Conservation (phyloP, 2,113 vertebrate genomes). For the Poicephalus gulielmi region DNA sequence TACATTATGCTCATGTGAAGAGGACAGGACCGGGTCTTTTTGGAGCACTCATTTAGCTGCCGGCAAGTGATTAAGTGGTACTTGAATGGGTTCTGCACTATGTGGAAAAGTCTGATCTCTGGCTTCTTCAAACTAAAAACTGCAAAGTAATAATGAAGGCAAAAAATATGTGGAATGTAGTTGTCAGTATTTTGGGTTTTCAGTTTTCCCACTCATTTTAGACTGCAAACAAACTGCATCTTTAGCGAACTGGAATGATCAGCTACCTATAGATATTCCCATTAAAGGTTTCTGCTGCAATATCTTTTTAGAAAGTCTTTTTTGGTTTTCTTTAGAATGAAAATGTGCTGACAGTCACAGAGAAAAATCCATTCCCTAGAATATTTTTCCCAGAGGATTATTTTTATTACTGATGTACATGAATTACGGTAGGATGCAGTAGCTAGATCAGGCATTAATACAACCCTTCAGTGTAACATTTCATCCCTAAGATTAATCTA, state of each 20-base stretch:
- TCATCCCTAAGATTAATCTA: conserved; percentile 44
- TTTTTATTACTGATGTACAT: conserved; percentile 40
- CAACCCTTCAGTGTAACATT: conserved; percentile 25
- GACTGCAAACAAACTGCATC: not conserved
- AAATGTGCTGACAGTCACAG: conserved; percentile 17
- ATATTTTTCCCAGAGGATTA: conserved; percentile 44
- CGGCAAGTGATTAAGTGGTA: conserved; percentile 52
- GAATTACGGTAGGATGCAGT: conserved; percentile 41
- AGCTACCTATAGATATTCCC: not conserved
- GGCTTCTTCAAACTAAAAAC: conserved; percentile 28
- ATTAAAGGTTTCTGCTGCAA: not conserved
- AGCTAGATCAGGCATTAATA: conserved; percentile 36
- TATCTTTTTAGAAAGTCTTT: not conserved
- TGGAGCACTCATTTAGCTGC: conserved; percentile 39
- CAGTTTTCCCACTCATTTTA: not conserved
- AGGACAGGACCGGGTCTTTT: conserved; percentile 27
- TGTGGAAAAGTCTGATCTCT: conserved; percentile 37
- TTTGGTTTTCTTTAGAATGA: conserved; percentile 2
- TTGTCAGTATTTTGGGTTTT: conserved; percentile 13
- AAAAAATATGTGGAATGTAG: not conserved
- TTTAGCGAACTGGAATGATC: not conserved
- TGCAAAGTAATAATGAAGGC: not conserved
- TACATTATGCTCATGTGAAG: conserved; percentile 37
- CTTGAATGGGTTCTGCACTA: conserved; percentile 22
- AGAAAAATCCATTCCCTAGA: conserved; percentile 6